phyloP scores from a whole-genome alignment of 2,888 invertebrate genomes.

The Lithophane semibrunnea region DNA sequence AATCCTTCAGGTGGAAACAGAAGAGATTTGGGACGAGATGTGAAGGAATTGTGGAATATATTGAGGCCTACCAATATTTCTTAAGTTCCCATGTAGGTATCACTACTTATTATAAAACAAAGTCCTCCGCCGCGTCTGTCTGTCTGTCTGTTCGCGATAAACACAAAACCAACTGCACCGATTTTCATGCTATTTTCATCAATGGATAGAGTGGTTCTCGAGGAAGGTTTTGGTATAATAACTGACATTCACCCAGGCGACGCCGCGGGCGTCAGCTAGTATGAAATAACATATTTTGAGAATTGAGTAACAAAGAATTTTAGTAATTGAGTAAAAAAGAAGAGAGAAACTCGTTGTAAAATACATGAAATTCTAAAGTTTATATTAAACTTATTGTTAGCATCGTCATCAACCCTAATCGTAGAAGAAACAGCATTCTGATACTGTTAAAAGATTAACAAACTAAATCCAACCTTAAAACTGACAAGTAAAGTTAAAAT shows the following conservation, averaged over 20 bases:
- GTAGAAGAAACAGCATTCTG: conserved; percentile 25
- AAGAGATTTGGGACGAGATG: too few relatives aligned
- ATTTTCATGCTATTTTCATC: too few relatives aligned
- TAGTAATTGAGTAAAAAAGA: too few relatives aligned
- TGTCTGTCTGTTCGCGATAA: too few relatives aligned
- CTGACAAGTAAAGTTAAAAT: conserved; percentile 7
- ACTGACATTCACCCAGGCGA: too few relatives aligned
- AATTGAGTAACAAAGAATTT: background rate
- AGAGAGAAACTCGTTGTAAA: background rate
- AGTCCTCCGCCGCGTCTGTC: too few relatives aligned
- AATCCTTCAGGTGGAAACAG: too few relatives aligned
- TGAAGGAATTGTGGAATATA: background rate
- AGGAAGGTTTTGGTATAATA: too few relatives aligned
- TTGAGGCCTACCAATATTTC: background rate
- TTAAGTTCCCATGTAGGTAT: background rate
- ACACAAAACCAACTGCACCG: too few relatives aligned
- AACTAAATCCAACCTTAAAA: conserved; percentile 26
- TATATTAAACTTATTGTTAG: background rate
- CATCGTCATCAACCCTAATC: conserved; percentile 55
- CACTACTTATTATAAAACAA: too few relatives aligned
- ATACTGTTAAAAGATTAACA: conserved; percentile 20
- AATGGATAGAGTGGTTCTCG: too few relatives aligned
- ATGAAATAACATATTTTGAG: background rate
- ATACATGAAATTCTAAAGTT: background rate
- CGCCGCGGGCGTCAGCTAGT: too few relatives aligned